These are phyloP conservation scores for Tenthredo livida DNA, from an alignment of 2,888 invertebrate species.

Conservation along the genomic window DNA sequence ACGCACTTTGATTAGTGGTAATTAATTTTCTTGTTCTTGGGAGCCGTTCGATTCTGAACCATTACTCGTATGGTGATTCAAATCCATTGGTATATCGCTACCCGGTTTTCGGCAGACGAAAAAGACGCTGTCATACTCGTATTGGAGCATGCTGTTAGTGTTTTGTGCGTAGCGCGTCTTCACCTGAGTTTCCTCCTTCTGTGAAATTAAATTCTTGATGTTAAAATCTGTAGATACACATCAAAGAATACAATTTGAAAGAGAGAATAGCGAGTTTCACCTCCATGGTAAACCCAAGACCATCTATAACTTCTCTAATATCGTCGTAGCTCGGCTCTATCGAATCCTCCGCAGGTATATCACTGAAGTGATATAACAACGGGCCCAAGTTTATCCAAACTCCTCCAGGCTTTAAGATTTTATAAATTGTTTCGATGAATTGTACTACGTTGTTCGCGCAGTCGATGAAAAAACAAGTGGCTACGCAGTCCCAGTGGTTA, in stretches of 20 bases:
- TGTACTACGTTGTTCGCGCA: constrained; percentile 98
- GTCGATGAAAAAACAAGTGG: constrained; percentile 99
- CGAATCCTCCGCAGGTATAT: constrained; percentile 91
- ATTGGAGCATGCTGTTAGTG: constrained; percentile 94
- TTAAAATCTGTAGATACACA: neutral
- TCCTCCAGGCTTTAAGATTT: constrained; percentile 93
- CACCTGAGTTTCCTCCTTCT: constrained; percentile 89
- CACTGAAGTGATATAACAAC: constrained; percentile 93
- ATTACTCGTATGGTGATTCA: constrained; percentile 61
- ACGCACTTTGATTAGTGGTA: neutral
- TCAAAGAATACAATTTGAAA: neutral
- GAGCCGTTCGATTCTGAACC: constrained; percentile 70
- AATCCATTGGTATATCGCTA: neutral
- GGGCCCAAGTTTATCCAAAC: constrained; percentile 96
- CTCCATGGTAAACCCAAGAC: constrained; percentile 90
- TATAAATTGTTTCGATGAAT: constrained; percentile 95
- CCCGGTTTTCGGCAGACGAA: constrained; percentile 92
- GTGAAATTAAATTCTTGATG: constrained; percentile 69
- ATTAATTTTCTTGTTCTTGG: constrained; percentile 67
- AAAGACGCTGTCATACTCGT: constrained; percentile 94
- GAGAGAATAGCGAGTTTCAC: constrained; percentile 71
- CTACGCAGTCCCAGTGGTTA: constrained; percentile 93
- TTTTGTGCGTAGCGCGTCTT: constrained; percentile 96
- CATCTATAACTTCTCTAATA: constrained; percentile 87
- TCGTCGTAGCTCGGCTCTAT: constrained; percentile 96